phyloP scores from a whole-genome alignment of 2,888 invertebrate genomes.

The Adelphocoris suturalis region DNA sequence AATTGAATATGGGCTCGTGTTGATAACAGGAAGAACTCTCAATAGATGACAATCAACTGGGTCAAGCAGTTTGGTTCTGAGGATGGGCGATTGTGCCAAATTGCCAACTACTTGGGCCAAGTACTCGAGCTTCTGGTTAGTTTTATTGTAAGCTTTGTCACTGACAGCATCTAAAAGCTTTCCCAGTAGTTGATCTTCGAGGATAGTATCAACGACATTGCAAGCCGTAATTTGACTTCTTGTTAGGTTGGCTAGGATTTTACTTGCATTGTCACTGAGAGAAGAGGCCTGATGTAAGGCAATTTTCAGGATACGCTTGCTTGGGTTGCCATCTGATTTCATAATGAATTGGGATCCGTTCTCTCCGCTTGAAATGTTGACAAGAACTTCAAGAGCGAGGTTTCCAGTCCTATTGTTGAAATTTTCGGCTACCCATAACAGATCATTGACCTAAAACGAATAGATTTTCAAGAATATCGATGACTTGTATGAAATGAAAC shows the following conservation, averaged over 20 bases:
- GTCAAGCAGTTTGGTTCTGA: conserved; percentile 77
- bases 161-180: conserved; percentile 60
- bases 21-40: conserved; percentile 59
- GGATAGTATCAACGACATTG: not conserved
- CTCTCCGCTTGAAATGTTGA: conserved; percentile 65
- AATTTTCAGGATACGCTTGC: not conserved
- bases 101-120: conserved; percentile 71
- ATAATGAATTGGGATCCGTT: conserved; percentile 41
- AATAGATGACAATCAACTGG: not conserved
- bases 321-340: not conserved
- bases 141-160: conserved; percentile 67
- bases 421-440: conserved; percentile 2
- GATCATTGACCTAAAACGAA: conserved; percentile 35
- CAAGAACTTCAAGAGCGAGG: conserved; percentile 59
- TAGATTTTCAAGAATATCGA: not conserved
- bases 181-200: not conserved
- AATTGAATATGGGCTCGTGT: conserved; percentile 38
- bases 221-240: conserved; percentile 37
- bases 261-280: conserved; percentile 67
- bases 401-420: conserved; percentile 33
- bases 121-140: conserved; percentile 64
- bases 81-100: conserved; percentile 77
- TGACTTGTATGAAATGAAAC: not conserved
- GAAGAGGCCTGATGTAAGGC: conserved; percentile 46
- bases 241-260: conserved; percentile 70